Conservation (phyloP, 2,888 invertebrate species). For the Drosophila longiperda region DNA sequence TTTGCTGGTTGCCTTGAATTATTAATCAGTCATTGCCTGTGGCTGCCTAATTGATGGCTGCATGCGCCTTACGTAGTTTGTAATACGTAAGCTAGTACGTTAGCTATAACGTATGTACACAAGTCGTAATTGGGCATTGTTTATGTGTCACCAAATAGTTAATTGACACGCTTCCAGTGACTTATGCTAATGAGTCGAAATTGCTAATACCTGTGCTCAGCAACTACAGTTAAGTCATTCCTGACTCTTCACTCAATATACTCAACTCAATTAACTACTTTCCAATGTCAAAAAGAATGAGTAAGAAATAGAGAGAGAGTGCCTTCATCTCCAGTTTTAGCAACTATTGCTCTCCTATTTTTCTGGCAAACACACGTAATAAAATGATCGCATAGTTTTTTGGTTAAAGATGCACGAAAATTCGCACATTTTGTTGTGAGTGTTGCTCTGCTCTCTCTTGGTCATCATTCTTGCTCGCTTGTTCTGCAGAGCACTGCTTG, state of each 20-base stretch:
- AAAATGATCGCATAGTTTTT: background rate
- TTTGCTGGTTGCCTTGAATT: conserved; percentile 55
- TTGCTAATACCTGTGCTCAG: background rate
- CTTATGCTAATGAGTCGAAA: conserved; percentile 36
- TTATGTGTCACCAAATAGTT: conserved; percentile 44
- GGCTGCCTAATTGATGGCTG: conserved; percentile 65
- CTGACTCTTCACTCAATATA: background rate
- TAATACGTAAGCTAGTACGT: background rate
- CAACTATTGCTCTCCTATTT: background rate
- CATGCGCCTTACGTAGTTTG: background rate
- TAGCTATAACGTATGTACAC: background rate
- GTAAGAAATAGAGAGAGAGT: background rate
- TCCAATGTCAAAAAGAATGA: background rate
- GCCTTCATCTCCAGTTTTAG: background rate
- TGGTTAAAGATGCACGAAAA: background rate
- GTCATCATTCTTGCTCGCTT: no score
- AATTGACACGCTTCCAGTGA: conserved; percentile 31
- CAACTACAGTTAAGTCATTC: background rate
- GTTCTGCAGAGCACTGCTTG: no score
- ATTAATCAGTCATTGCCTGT: conserved; percentile 61
- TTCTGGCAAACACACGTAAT: background rate
- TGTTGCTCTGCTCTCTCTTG: background rate
- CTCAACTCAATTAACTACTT: background rate
- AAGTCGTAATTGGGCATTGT: conserved; percentile 38
- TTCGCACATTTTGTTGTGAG: background rate